These are phyloP conservation scores for Paedocypris sp. DNA, from an alignment of 2,113 vertebrate species.

Conservation along the genomic window DNA sequence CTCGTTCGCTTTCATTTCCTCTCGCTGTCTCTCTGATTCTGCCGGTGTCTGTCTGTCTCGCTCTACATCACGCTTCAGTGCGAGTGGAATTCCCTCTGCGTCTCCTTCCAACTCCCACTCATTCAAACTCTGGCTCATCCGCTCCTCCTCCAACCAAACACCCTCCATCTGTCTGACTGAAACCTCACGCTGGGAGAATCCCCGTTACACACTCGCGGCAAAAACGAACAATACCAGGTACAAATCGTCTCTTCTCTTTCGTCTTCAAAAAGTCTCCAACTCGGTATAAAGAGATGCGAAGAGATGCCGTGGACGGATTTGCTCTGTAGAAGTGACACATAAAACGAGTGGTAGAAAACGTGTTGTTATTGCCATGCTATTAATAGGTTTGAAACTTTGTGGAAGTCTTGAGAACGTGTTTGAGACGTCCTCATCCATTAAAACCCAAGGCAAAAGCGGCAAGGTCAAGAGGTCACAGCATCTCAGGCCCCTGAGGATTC, in stretches of 20 bases:
- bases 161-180: background rate
- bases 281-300: too few species aligned
- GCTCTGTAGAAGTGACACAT: too few species aligned
- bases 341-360: too few species aligned
- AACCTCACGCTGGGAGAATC: too few species aligned
- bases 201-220: too few species aligned
- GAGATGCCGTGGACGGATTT: too few species aligned
- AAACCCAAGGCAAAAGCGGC: background rate
- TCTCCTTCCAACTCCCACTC: slow-evolving; percentile 6
- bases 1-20: background rate
- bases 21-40: slow-evolving; percentile 11
- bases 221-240: too few species aligned
- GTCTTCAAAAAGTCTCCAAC: too few species aligned
- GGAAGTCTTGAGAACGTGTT: too few species aligned
- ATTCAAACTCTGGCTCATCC: background rate
- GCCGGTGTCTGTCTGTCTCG: slow-evolving; percentile 5
- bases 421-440: slow-evolving; percentile 6
- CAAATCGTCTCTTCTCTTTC: too few species aligned
- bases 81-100: slow-evolving; percentile 5
- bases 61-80: slow-evolving; percentile 19
- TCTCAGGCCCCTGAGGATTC: slow-evolving; percentile 21
- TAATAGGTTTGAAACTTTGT: background rate
- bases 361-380: background rate
- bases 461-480: slow-evolving; percentile 32
- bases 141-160: background rate